Evolutionary conservation across 2,113 vertebrate genomes (phyloP).

Genomic region (Sitta europaea): DNA sequence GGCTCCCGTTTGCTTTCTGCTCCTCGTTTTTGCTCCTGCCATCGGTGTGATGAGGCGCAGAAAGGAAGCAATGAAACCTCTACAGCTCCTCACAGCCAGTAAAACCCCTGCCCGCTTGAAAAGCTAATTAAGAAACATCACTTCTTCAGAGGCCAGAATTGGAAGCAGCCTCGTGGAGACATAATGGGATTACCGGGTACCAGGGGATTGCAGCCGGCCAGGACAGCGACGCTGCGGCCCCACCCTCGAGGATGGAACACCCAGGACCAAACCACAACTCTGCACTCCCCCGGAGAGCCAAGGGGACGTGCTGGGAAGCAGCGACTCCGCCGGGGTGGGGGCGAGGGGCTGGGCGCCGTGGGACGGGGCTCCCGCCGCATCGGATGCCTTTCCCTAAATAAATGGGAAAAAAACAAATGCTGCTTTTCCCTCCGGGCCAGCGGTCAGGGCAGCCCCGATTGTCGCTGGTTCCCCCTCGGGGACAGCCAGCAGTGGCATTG

Average conservation of each 20-base stretch:
- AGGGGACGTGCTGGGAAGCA: accelerated
- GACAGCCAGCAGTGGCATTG: accelerated
- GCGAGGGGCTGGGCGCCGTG: neutral
- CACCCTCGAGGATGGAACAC: neutral
- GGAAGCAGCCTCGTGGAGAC: slow-evolving; percentile 44
- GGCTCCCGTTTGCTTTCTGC: neutral
- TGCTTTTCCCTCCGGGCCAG: neutral
- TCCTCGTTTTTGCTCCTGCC: neutral
- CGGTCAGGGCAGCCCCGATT: neutral
- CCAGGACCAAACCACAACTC: neutral
- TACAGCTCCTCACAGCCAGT: neutral
- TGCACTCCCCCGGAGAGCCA: accelerated
- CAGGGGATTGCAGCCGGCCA: neutral
- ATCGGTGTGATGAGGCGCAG: accelerated
- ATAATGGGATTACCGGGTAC: slow-evolving; percentile 45
- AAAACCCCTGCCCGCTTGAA: neutral
- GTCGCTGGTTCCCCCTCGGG: neutral
- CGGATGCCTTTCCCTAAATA: accelerated
- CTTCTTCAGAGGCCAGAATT: slow-evolving; percentile 23
- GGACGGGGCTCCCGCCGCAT: neutral
- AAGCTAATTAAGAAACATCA: slow-evolving; percentile 52
- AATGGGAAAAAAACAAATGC: neutral
- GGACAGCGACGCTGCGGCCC: neutral
- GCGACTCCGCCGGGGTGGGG: no score
- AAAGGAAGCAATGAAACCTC: neutral